phyloP scores from a whole-genome alignment of 1,140 invertebrate genomes.

The Lordiphosa collinella region DNA sequence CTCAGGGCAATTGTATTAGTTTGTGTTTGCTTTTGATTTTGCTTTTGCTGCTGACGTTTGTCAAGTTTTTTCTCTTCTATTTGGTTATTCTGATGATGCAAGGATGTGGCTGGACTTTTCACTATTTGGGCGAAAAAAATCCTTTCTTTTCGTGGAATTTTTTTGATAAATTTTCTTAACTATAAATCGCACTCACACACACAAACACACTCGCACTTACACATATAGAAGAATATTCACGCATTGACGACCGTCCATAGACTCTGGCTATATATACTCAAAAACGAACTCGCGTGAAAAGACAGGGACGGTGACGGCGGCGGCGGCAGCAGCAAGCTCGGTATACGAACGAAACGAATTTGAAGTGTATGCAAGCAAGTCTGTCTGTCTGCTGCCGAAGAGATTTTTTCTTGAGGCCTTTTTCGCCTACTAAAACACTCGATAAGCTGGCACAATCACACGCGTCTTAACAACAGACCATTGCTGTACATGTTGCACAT shows the following conservation, averaged over 20 bases:
- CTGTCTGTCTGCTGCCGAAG: slow-evolving; percentile 36
- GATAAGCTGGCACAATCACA: slow-evolving; percentile 31
- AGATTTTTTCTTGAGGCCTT: slow-evolving; percentile 33
- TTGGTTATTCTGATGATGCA: slow-evolving; percentile 55
- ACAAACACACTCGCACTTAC: slow-evolving; percentile 67
- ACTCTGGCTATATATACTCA: slow-evolving; percentile 64
- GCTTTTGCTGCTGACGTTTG: slow-evolving; percentile 51
- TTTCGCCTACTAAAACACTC: slow-evolving; percentile 26
- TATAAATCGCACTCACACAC: slow-evolving; percentile 43
- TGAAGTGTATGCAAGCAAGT: slow-evolving; percentile 60
- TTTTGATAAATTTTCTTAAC: slow-evolving; percentile 36
- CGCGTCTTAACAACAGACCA: slow-evolving; percentile 35
- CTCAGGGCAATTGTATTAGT: slow-evolving; percentile 16
- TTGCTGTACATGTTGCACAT: slow-evolving; percentile 52
- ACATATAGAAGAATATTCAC: slow-evolving; percentile 77
- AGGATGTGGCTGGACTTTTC: slow-evolving; percentile 43
- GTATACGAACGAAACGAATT: slow-evolving; percentile 57
- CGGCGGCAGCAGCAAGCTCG: slow-evolving; percentile 43
- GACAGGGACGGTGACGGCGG: slow-evolving; percentile 22
- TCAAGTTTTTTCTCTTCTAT: slow-evolving; percentile 40
- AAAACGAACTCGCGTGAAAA: slow-evolving; percentile 70
- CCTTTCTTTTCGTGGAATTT: slow-evolving; percentile 24
- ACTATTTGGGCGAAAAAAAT: slow-evolving; percentile 37
- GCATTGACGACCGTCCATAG: slow-evolving; percentile 69
- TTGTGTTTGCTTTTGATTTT: too few species aligned